These are phyloP conservation scores for Chloropsis cyanopogon DNA, from an alignment of 2,113 vertebrate genomes.

Conservation along the genomic window DNA sequence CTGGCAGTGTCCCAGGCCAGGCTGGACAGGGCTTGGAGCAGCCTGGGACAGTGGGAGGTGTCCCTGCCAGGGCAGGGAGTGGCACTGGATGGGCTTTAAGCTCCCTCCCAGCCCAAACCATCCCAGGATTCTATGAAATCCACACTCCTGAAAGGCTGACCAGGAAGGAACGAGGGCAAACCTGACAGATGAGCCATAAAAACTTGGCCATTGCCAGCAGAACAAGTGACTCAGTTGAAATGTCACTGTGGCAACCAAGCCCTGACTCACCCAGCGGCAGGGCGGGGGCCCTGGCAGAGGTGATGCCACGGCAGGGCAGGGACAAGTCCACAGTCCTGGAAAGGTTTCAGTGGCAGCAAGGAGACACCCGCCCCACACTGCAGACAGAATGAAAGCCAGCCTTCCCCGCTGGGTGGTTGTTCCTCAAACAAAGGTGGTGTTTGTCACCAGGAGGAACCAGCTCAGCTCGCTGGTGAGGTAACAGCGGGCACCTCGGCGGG, in stretches of 20 bases:
- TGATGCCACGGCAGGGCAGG: neutral
- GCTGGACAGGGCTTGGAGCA: neutral
- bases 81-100: rapidly evolving
- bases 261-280: neutral
- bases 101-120: neutral
- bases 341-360: neutral
- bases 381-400: neutral
- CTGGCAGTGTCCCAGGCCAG: neutral
- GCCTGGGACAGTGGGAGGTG: rapidly evolving
- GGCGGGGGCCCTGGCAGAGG: neutral
- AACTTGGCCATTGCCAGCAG: neutral
- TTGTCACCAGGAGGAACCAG: neutral
- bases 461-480: neutral
- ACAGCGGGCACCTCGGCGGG: neutral
- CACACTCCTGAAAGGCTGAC: neutral
- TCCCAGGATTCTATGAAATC: neutral
- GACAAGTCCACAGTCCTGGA: neutral
- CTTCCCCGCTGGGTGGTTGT: neutral
- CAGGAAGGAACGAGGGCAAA: neutral
- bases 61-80: neutral
- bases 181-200: neutral
- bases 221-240: neutral
- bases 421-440: neutral
- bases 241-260: neutral
- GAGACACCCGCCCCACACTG: neutral